Evolutionary conservation across 2,113 vertebrate species (phyloP), one percentile per base, ranked within the genome.

Genomic region (Spheniscus mendiculus): DNA sequence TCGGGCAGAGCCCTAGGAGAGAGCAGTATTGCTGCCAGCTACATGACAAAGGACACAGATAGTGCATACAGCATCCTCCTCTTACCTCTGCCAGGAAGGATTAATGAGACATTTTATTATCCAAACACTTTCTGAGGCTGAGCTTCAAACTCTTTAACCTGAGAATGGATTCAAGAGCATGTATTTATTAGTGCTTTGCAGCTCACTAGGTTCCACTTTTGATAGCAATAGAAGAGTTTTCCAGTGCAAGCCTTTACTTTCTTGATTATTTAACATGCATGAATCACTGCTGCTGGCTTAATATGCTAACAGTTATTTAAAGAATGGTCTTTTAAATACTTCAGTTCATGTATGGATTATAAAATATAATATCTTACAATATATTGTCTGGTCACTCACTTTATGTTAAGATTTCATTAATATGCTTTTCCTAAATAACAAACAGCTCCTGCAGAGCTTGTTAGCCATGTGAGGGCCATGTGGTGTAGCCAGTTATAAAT

Each of bases 401-500:
- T 95, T 95, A 72, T 84, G 65, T 89, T 38, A 87, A 96, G 71
- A 87, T 91, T 91, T 85, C 72, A 56, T 90, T 90, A 91, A 74
- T 42, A 72, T 93, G 79, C 70, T 73, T 85, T 94, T 96, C 69
- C 91, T 70, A 97, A 90, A 95, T 93, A 95, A 94, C 83, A 87
- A 96, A 94, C 85, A 93, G 91, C 78, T 86, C 62, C 86, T 95
- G 87, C 89, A 95, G 90, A 91, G 82, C 88, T 94, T 74, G 93
- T 85, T 94, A 88, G 87, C 72, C 91, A 96, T 97, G 94, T 96
- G 94, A 97, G 50, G 55, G 70, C 70, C 92, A 95, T 90, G 93
- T 93, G 93, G 82, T 96, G 10, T 66, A 95, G 93, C 89, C 42
- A 89, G 91, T 97, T 97, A 96, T 93, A 97, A 97, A 95, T 96